Evolutionary conservation across 2,888 invertebrate genomes (phyloP), one percentile per base, ranked within the genome.

Genomic region (Ectemnius continuus): DNA sequence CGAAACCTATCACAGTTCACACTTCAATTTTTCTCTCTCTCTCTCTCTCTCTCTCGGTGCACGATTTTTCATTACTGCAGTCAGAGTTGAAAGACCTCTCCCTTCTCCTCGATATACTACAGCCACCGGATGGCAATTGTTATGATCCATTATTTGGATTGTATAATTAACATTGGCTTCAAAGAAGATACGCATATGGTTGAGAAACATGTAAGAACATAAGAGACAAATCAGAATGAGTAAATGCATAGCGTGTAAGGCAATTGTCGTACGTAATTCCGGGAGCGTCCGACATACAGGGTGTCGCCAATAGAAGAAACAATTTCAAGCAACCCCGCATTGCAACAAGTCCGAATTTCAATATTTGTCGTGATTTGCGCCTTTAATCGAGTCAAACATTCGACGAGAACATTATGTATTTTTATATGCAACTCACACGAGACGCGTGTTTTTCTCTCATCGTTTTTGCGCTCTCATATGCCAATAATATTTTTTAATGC

Each of bases 401-500:
- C 36, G 36, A 52, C 72, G 48, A 69, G 58, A 72, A 69, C 67
- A 68, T 76, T 72, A 69, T 77, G 76, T 77, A 77, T 77, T 77
- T 77, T 76, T 77, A 77, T 73, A 75, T 76, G 76, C 76, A 72
- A 63, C 57, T 60, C 36, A 36, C 36, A 36, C 69, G 66, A 66
- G 61, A 68, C 20, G 76, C 76, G 76, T 62, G 76, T 67, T 70
- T 75, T 65, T 75, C 57, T 74, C 74, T 67, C 28, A 76, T 74
- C 74, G 74, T 76, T 76, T 76, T 67, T 69, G 74, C 72, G 72
- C 72, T 71, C 76, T 69, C 69, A 62, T 69, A 77, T 71, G 76
- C 76, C 76, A 57, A 14, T 47, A 71, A 77, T 76, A 72, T 77
- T 77, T 77, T 77, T 16, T 72, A 77, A 57, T 62, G 76, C 62